These are phyloP conservation scores for Drosophila anomelani DNA, from an alignment of 2,888 invertebrate genomes.

Conservation along the genomic window DNA sequence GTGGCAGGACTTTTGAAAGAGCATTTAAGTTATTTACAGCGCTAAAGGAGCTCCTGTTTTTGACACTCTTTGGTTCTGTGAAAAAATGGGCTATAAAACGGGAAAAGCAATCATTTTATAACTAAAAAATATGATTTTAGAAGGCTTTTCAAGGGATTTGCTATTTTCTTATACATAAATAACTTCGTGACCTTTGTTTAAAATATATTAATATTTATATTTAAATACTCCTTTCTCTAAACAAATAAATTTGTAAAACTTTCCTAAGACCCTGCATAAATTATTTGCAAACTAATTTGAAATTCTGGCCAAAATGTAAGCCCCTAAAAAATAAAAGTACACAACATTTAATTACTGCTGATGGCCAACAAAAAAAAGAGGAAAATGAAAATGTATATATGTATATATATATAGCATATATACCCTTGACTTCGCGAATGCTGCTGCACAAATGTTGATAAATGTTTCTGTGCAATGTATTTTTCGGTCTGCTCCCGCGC, in stretches of 20 bases:
- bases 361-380: not conserved
- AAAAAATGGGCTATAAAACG: not conserved
- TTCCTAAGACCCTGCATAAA: not conserved
- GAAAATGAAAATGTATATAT: slow-evolving; percentile 45
- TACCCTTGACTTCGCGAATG: slow-evolving; percentile 50
- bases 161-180: too few relatives aligned
- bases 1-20: slow-evolving; percentile 27
- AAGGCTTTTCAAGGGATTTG: too few relatives aligned
- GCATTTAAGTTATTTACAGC: slow-evolving; percentile 17
- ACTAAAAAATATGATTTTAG: too few relatives aligned
- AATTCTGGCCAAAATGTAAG: slow-evolving; percentile 31
- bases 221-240: too few relatives aligned
- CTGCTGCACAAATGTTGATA: slow-evolving; percentile 72
- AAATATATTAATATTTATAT: too few relatives aligned
- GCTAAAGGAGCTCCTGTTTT: not conserved
- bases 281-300: slow-evolving; percentile 42
- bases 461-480: slow-evolving; percentile 53
- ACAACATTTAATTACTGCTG: slow-evolving; percentile 29
- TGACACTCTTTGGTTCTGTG: not conserved
- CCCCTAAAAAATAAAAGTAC: slow-evolving; percentile 2
- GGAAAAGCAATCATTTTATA: too few relatives aligned
- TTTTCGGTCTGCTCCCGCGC: slow-evolving; percentile 12
- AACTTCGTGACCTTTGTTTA: too few relatives aligned
- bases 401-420: slow-evolving; percentile 22
- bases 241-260: too few relatives aligned